phyloP scores from a whole-genome alignment of 2,797 vertebrate genomes.

The Acanthopagrus latus region DNA sequence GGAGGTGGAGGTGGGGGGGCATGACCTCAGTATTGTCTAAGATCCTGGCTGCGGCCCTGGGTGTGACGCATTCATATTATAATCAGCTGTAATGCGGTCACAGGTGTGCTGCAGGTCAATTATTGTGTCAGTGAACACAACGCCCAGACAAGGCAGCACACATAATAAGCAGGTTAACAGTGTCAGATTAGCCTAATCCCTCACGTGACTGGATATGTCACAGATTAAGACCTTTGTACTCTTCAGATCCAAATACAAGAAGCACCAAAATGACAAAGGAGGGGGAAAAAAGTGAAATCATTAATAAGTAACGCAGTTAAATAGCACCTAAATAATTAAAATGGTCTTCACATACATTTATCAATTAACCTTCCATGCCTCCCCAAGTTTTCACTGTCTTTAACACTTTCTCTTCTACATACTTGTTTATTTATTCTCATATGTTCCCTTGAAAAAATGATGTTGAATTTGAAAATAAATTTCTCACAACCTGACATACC shows the following conservation, averaged over 20 bases:
- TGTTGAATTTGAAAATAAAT: no score
- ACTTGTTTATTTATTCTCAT: no score
- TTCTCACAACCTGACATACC: no score
- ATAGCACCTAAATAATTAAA: slow-evolving; percentile 4
- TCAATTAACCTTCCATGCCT: no score
- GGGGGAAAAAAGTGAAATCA: neutral
- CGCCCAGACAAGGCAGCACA: neutral
- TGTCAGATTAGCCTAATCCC: slow-evolving; percentile 17
- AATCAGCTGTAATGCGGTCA: slow-evolving; percentile 29
- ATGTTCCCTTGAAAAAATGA: no score
- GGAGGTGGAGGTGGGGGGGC: no score
- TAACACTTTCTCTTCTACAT: no score
- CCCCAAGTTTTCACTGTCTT: no score
- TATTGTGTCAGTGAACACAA: neutral
- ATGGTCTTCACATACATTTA: no score
- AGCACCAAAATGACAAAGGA: neutral
- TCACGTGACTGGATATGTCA: slow-evolving; percentile 1
- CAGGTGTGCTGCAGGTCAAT: slow-evolving; percentile 9
- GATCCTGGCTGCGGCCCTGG: no score
- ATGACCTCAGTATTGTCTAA: no score
- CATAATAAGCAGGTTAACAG: slow-evolving; percentile 22
- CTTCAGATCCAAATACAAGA: neutral
- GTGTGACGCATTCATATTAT: slow-evolving; percentile 18
- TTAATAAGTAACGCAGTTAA: neutral
- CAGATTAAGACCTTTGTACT: neutral